Evolutionary conservation across 2,113 vertebrate genomes (phyloP).

Genomic region (Calypte anna): DNA sequence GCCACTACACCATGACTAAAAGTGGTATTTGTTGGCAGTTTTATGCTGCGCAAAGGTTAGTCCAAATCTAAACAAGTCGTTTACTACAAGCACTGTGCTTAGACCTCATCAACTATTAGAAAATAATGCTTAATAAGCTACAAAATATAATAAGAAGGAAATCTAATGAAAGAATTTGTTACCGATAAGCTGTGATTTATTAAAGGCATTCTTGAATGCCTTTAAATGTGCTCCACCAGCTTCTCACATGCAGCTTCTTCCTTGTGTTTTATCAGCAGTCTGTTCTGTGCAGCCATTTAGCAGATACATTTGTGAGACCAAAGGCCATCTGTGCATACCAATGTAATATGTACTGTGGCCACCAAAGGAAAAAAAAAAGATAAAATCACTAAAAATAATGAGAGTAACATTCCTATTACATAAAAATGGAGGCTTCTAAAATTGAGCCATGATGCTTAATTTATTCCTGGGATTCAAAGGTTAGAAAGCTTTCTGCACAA

Average conservation of each 20-base stretch:
- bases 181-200: neutral
- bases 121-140: neutral
- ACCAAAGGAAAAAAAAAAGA: neutral
- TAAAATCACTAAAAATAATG: neutral
- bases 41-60: neutral
- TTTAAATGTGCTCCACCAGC: neutral
- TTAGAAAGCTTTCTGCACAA: neutral
- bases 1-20: neutral
- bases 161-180: neutral
- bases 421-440: neutral
- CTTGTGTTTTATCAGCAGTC: neutral
- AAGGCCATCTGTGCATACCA: neutral
- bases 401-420: neutral
- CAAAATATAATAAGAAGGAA: neutral
- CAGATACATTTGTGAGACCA: neutral
- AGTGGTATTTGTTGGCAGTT: neutral
- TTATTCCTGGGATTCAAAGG: neutral
- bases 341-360: rapidly evolving
- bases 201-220: neutral
- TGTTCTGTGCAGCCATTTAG: neutral
- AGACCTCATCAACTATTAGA: neutral
- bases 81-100: neutral
- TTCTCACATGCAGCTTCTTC: neutral
- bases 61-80: neutral
- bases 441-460: neutral